These are phyloP conservation scores for Sterrhoptilus dennistouni DNA, from an alignment of 2,113 vertebrate genomes.

Conservation along the genomic window DNA sequence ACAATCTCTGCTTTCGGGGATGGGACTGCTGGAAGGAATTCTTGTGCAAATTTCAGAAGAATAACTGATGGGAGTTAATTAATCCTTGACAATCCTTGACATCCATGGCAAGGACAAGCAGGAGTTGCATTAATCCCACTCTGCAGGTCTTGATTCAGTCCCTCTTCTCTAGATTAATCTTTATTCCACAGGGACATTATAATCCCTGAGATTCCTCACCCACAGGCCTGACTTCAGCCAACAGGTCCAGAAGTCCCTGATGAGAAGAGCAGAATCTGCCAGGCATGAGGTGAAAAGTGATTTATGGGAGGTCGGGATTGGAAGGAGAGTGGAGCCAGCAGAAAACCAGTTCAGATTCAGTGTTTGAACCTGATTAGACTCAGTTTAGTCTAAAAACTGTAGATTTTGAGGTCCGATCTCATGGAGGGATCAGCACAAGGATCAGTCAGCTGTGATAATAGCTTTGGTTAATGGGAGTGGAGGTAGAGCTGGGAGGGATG, in stretches of 20 bases:
- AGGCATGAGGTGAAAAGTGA: accelerated
- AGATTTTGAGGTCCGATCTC: not conserved
- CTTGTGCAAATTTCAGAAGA: not conserved
- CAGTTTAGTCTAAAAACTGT: not conserved
- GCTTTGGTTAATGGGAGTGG: not conserved
- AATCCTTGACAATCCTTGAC: not conserved
- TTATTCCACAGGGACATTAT: not conserved
- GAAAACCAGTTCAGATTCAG: not conserved
- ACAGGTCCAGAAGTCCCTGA: not conserved
- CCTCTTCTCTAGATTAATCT: not conserved
- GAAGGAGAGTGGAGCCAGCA: not conserved
- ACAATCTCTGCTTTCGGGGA: not conserved
- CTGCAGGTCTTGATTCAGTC: not conserved
- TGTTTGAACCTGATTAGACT: not conserved
- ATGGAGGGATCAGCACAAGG: not conserved
- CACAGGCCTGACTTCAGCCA: not conserved
- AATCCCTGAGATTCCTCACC: not conserved
- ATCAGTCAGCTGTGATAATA: not conserved
- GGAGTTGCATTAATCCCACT: not conserved
- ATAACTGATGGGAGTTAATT: not conserved
- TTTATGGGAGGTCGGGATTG: not conserved
- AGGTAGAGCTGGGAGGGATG: not conserved
- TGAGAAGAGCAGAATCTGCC: not conserved
- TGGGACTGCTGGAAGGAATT: not conserved
- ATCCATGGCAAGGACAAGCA: not conserved